Conservation (phyloP, 2,113 vertebrate genomes). For the Macquaria ambigua region DNA sequence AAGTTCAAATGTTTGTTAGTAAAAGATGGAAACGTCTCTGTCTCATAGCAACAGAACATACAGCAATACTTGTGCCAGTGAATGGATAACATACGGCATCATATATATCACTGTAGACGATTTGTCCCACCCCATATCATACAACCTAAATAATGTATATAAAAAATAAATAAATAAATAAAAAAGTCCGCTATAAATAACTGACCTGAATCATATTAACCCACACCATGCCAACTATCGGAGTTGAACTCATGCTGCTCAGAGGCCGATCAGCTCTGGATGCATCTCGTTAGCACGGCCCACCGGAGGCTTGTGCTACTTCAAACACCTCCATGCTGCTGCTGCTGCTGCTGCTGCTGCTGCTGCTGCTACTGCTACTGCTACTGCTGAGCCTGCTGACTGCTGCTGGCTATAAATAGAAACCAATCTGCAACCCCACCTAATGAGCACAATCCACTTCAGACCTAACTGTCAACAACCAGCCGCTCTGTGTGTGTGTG, state of each 20-base stretch:
- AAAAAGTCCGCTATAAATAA: slow-evolving; percentile 29
- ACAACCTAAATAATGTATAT: not conserved
- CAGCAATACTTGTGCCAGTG: not conserved
- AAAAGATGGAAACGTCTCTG: not conserved
- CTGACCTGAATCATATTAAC: slow-evolving; percentile 33
- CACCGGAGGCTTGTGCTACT: slow-evolving; percentile 76
- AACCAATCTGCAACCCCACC: slow-evolving; percentile 71
- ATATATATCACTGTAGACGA: not conserved
- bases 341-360: slow-evolving; percentile 47
- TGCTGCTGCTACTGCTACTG: too few relatives aligned
- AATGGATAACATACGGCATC: not conserved
- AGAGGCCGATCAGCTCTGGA: slow-evolving; percentile 27
- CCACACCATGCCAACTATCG: slow-evolving; percentile 31
- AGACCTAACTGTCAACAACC: slow-evolving; percentile 67
- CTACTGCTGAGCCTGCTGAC: slow-evolving; percentile 55
- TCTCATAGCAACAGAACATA: slow-evolving; percentile 22
- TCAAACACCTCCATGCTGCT: slow-evolving; percentile 63
- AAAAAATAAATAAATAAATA: not conserved
- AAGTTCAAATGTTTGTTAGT: not conserved
- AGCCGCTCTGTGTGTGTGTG: slow-evolving; percentile 17
- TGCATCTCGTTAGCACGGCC: slow-evolving; percentile 67
- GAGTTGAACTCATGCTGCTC: slow-evolving; percentile 36
- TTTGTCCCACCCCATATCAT: not conserved
- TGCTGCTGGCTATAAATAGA: slow-evolving; percentile 72
- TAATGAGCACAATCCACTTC: slow-evolving; percentile 75